Conservation (phyloP, 2,797 vertebrate genomes). For the Falco columbarius region DNA sequence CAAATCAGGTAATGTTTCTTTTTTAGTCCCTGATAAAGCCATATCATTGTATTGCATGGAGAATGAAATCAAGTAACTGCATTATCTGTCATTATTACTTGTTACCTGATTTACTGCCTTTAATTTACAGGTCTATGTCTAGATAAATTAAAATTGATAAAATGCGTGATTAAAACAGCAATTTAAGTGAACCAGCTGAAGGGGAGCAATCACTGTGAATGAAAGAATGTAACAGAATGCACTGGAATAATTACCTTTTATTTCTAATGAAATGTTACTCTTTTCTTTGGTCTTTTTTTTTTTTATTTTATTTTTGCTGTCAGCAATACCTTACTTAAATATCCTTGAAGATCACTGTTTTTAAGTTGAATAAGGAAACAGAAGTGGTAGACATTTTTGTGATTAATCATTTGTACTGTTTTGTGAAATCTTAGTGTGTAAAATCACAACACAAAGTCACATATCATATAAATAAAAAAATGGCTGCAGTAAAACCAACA, state of each 20-base stretch:
- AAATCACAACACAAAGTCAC: not conserved
- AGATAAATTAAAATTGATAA: constrained; percentile 65
- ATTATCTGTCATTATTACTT: constrained; percentile 56
- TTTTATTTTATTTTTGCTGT: not conserved
- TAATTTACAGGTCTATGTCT: constrained; percentile 50
- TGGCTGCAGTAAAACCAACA: not conserved
- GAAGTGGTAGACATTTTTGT: not conserved
- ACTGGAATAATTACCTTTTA: constrained; percentile 2
- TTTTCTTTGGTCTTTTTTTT: not conserved
- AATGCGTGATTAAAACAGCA: constrained; percentile 40
- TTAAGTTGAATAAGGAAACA: not conserved
- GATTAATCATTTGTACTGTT: not conserved
- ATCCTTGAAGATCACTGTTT: constrained; percentile 34
- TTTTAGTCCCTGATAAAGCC: not conserved
- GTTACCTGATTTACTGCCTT: constrained; percentile 55
- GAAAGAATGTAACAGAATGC: constrained; percentile 11
- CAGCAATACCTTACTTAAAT: not conserved
- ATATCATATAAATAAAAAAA: not conserved
- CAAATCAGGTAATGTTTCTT: not conserved
- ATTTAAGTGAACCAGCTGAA: constrained; percentile 43
- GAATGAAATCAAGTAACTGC: constrained; percentile 24
- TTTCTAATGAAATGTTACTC: not conserved
- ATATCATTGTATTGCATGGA: not conserved
- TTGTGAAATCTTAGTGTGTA: not conserved
- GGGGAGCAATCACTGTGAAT: constrained; percentile 32